Evolutionary conservation across 2,113 vertebrate genomes (phyloP).

Genomic region (Lates calcarifer): DNA sequence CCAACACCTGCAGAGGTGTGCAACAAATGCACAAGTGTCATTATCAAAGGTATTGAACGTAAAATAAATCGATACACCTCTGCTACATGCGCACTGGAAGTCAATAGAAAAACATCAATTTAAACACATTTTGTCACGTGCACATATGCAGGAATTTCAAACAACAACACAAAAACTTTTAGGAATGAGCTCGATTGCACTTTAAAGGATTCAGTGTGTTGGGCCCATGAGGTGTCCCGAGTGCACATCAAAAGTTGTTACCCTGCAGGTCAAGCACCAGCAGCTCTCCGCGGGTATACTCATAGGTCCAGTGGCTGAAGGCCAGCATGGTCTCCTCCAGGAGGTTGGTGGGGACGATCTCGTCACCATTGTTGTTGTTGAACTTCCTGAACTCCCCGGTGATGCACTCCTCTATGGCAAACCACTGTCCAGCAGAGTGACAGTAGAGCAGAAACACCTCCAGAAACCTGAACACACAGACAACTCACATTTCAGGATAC

Average conservation of each 20-base stretch:
- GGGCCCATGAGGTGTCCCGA: not conserved
- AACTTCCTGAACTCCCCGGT: conserved; percentile 98
- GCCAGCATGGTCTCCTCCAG: conserved; percentile 98
- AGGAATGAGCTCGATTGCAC: not conserved
- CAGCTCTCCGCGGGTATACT: conserved; percentile 95
- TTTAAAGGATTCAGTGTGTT: not conserved
- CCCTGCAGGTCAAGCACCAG: conserved; percentile 97
- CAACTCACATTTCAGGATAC: not conserved
- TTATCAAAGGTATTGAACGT: not conserved
- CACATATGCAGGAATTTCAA: not conserved
- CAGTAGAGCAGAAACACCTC: conserved; percentile 98
- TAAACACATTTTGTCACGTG: not conserved
- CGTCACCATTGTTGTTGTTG: conserved; percentile 98
- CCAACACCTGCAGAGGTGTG: conserved; percentile 89
- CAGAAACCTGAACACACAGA: conserved; percentile 88
- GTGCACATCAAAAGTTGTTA: conserved; percentile 55
- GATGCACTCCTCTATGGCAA: conserved; percentile 98
- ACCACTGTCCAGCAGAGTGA: conserved; percentile 99
- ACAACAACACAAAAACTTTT: not conserved
- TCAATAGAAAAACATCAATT: not conserved
- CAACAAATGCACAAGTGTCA: conserved; percentile 15
- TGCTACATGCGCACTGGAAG: not conserved
- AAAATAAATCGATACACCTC: not conserved
- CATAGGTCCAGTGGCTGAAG: conserved; percentile 98
- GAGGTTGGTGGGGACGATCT: conserved; percentile 96